Base-by-base conservation (phyloP, 2,888 invertebrate species). In the Zootermopsis nevadensis region DNA sequence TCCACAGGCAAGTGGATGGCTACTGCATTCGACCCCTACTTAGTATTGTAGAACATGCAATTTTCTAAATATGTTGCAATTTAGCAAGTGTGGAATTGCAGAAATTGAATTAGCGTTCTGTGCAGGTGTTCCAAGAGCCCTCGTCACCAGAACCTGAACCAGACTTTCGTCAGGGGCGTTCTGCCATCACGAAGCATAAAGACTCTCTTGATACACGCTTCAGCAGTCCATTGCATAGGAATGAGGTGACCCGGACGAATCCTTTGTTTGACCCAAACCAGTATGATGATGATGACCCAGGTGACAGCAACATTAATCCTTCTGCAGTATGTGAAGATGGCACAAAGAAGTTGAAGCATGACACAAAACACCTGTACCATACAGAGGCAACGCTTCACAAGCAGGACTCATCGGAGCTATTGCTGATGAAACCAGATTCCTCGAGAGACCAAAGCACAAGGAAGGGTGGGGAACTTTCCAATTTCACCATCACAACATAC, bases 341-440 rank as follows among this genome's bases (percentile, higher is more conserved):
- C 33, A 66, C 27, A 38, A n/a, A 80, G 24, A 19, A 8, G 30
- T 83, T 89, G 89, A 19, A 89, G 89, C 85, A 86, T 89, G 4
- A 89, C 89, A 79, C 89, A 90, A 82, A 90, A 89, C 30, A 6
- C 7, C 35, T 33, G 30, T 48, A 7, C 31, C 79, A 42, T 31
- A 24, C 15, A 7, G 33, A 27, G 55, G 15, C 12, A 69, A n/a
- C n/a, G 69, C 27, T 27, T 69, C 69, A 69, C 27, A 69, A 30
- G 84, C 85, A 89, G 55, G 88, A 88, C 19, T 12, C 19, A 48
- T 19, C 48, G 19, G 48, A 48, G 3, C 19, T 19, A 15, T 15
- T 19, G 12, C 19, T 48, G 48, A 12, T 48, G 48, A 48, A 48
- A 12, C 1, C 48, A 48, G 19, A 48, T 12, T 48, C 1, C 48